A percentile compares a stretch with the other conserved stretches of the same genome.
Evolutionary conservation across 2,797 vertebrate genomes (phyloP).

Genomic region (Loriculus beryllinus): DNA sequence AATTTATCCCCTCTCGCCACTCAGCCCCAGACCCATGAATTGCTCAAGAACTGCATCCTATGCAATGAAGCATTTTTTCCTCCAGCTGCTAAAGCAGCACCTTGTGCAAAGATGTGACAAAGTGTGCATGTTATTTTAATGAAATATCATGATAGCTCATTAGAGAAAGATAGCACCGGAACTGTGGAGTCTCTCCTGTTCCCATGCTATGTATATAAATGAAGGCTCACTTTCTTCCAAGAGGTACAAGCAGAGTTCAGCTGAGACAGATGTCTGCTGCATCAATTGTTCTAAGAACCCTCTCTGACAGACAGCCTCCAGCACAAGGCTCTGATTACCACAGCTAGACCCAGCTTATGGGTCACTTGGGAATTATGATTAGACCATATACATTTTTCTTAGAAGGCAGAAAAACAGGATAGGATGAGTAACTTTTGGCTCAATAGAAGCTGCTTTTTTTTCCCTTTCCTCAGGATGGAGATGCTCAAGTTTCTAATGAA

Average conservation of each 20-base stretch:
- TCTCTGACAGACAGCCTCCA: conserved; percentile 47
- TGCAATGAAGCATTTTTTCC: not conserved
- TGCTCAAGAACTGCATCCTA: not conserved
- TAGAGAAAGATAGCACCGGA: not conserved
- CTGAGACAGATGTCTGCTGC: conserved; percentile 57
- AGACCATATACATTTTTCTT: conserved; percentile 29
- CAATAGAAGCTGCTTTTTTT: not conserved
- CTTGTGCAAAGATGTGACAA: not conserved
- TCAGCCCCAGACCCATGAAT: not conserved
- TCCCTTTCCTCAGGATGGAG: not conserved
- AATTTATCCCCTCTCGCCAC: not conserved
- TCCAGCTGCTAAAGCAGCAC: not conserved
- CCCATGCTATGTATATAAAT: conserved; percentile 28
- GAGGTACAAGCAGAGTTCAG: conserved; percentile 56
- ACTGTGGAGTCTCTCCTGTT: not conserved
- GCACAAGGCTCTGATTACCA: conserved; percentile 38
- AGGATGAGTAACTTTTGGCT: conserved; percentile 36
- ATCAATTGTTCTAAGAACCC: conserved; percentile 43
- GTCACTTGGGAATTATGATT: conserved; percentile 33
- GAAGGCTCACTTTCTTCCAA: conserved; percentile 13
- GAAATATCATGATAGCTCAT: conserved; percentile 22
- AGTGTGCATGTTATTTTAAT: not conserved
- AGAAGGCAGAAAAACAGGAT: conserved; percentile 13
- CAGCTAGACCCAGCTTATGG: conserved; percentile 28
- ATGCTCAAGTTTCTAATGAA: conserved; percentile 16